phyloP scores from a whole-genome alignment of 2,113 vertebrate species.

The Heptranchias perlo region DNA sequence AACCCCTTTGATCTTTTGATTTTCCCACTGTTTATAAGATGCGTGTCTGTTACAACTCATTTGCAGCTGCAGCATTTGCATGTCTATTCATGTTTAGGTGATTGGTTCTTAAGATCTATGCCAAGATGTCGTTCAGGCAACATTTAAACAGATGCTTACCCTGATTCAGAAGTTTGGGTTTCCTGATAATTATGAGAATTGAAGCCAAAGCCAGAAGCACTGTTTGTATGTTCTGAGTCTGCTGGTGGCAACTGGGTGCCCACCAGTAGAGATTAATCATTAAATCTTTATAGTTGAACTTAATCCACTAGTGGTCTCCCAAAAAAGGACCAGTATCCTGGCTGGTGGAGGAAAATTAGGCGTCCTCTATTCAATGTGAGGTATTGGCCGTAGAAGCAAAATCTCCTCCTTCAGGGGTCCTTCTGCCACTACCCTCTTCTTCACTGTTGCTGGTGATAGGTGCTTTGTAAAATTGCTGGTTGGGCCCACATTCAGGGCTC shows the following conservation, averaged over 20 bases:
- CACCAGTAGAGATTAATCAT: neutral
- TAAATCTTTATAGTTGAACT: neutral
- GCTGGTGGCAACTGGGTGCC: neutral
- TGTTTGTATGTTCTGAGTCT: neutral
- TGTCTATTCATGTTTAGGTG: neutral
- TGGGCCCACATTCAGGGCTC: neutral
- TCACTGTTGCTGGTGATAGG: neutral
- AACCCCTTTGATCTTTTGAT: neutral
- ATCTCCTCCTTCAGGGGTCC: neutral
- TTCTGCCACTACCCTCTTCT: neutral
- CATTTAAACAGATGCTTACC: neutral
- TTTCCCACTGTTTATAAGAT: neutral
- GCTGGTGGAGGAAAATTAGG: neutral
- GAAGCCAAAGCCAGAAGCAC: neutral
- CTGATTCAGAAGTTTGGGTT: neutral
- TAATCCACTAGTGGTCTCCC: neutral
- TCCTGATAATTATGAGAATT: neutral
- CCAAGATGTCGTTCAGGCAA: neutral
- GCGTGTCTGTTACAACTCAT: neutral
- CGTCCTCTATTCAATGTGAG: neutral
- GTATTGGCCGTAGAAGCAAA: neutral
- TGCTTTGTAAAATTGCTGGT: neutral
- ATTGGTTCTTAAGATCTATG: neutral
- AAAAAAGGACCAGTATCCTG: neutral
- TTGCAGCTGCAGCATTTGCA: neutral